phyloP scores from a whole-genome alignment of 2,113 vertebrate species.

The Polypterus bichir region DNA sequence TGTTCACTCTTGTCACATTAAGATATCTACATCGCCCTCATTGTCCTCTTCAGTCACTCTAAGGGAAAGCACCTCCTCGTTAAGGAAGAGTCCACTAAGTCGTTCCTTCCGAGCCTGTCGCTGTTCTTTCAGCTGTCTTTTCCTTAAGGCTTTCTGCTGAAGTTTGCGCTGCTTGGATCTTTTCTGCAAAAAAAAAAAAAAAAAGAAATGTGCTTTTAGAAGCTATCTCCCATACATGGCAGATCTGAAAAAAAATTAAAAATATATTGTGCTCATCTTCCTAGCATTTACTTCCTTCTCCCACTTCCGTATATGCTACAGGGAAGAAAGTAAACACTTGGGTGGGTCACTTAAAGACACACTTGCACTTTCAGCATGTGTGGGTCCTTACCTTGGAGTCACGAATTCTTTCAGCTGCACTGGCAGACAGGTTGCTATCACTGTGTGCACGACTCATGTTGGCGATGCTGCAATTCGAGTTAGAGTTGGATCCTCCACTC shows the following conservation, averaged over 20 bases:
- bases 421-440: constrained; percentile 82
- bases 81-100: constrained; percentile 92
- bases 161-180: constrained; percentile 92
- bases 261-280: too few relatives aligned
- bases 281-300: too few relatives aligned
- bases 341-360: not conserved
- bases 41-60: constrained; percentile 86
- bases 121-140: constrained; percentile 94
- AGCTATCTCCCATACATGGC: not conserved
- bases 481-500: constrained; percentile 53
- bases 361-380: not conserved
- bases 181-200: constrained; percentile 56
- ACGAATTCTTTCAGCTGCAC: constrained; percentile 86
- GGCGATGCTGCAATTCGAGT: constrained; percentile 72
- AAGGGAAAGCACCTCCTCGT: constrained; percentile 90
- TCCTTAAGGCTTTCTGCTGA: constrained; percentile 92
- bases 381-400: constrained; percentile 82
- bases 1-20: constrained; percentile 83
- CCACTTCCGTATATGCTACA: too few relatives aligned
- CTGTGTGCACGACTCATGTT: constrained; percentile 93
- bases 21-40: constrained; percentile 78
- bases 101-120: constrained; percentile 91
- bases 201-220: not conserved
- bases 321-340: too few relatives aligned
- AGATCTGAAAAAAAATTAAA: too few relatives aligned